Evolutionary conservation across 2,113 vertebrate species (phyloP), one percentile per base, ranked within the genome.

Genomic region (Brachypodius melanocephalos): DNA sequence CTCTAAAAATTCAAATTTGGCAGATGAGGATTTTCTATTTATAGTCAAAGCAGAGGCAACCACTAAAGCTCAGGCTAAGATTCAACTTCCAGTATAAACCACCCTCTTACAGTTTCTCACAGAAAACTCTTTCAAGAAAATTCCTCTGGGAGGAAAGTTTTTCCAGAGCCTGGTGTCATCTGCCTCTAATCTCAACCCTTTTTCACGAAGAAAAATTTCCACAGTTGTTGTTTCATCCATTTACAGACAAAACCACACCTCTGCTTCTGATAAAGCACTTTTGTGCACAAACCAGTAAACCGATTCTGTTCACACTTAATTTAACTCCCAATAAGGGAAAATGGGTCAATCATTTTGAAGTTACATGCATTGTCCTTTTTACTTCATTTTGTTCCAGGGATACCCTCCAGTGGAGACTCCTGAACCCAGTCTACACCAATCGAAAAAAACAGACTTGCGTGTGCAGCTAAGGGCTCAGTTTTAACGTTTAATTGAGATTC

Each of bases 11-110:
- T 81, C 75, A 66, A 85, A 91, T 87, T 85, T 94, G 90, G 88
- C 92, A 97, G 81, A 74, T 62, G 76, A 85, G 9, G 67, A 65
- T 74, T 81, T 88, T 95, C 95, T 97, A 95, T 94, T 95, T 94
- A 95, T 95, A 94, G 91, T 36, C 12, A 2, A 85, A 86, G 75
- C 54, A 91, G 63, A 90, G 71, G 85, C 85, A 92, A 90, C 69
- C 36, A 31, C 76, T 67, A 46, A 40, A 85, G 59, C 71, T 81
- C 73, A 89, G 51, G 63, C 81, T 95, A 69, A 81, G 93, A 72
- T 54, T 68, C 62, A 91, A 85, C 65, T 91, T 93, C 67, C 90
- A 97, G 78, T 67, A 95, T 24, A 88, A 91, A 74, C 45, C 18
- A 14, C 69, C 49, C 63, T 42, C 61, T 94, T 93, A 78, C 10